Base-by-base conservation (phyloP, 64 coral and sea anemone species). In the Dendronephthya gigantea region DNA sequence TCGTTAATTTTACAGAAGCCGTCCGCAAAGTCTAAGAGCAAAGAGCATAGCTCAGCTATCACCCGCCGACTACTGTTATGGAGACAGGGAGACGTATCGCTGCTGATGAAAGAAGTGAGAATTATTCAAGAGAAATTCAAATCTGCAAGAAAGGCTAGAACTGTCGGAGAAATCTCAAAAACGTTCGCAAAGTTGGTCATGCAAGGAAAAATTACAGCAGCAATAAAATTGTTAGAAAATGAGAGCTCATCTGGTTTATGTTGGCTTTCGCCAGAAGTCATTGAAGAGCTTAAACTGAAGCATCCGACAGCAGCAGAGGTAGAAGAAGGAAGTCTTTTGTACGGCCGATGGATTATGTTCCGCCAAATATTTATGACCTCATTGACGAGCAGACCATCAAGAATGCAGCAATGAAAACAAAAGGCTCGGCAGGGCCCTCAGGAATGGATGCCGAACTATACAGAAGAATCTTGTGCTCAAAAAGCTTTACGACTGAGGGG, bases 41-140 rank as follows among this genome's bases (percentile, higher is more conserved):
- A 45, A 45, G 41, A 45, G 41, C 41, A 45, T 11, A 45, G 83
- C 35, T 39, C 41, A 84, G 83, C 83, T 8, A 85, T 85, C 2
- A 49, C 37, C 15, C 83, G 83, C 47, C 16, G 83, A 34, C 55
- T 85, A n/a, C 47, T 29, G 7, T 7, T 85, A 9, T 85, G 83
- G 83, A 48, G 49, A 58, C 48, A 85, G 9, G 83, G 83, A 49
- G 41, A 84, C 32, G 13, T 84, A 23, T 0, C 22, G 5, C 0
- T 48, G 0, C 27, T 85, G 83, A 30, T 55, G 34, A 85, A 85
- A 56, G 83, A 85, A 85, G 83, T 85, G 39, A 85, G 45, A 50
- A 30, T 56, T 34, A 85, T 85, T 52, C 83, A 85, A 56, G 25
- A 49, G 83, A 85, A 58, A 38, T 85, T 85, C 59, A 49, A 38